Conservation (phyloP, 1,140 invertebrate genomes). For the Carcinoscorpius rotundicauda region DNA sequence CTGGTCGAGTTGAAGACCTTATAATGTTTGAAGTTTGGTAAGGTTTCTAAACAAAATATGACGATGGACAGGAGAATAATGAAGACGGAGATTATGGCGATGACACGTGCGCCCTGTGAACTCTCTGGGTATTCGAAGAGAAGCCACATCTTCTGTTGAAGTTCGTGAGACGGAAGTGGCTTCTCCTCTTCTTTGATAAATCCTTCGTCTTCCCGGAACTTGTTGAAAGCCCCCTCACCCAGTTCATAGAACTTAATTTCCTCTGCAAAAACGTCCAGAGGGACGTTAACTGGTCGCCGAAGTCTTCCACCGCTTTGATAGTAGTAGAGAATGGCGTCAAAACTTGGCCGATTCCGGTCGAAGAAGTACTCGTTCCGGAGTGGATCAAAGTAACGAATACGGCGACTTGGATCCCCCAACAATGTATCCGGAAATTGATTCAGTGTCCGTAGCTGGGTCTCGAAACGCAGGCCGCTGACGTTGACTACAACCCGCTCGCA, state of each 20-base stretch:
- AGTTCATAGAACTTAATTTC: conserved; percentile 99
- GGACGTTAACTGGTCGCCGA: conserved; percentile 92
- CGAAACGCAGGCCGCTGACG: conserved; percentile 95
- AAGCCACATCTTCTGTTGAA: conserved; percentile 88
- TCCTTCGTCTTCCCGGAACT: conserved; percentile 59
- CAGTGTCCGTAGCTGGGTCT: conserved; percentile 93
- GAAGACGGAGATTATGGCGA: conserved; percentile 98
- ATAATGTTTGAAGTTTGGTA: conserved; percentile 98
- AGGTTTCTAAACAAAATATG: conserved; percentile 98
- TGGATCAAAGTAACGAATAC: conserved; percentile 76
- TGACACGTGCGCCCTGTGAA: conserved; percentile 91
- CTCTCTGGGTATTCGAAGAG: conserved; percentile 99
- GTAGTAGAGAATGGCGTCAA: conserved; percentile 98
- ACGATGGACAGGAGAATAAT: conserved; percentile 98
- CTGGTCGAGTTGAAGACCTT: conserved; percentile 89
- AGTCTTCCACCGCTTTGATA: conserved; percentile 97
- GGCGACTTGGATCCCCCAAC: conserved; percentile 48
- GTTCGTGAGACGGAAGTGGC: conserved; percentile 86
- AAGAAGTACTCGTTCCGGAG: conserved; percentile 99
- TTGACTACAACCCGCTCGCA: conserved; percentile 97
- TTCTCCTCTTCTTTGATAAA: conserved; percentile 68
- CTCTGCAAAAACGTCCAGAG: conserved; percentile 93
- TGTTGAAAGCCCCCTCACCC: conserved; percentile 92
- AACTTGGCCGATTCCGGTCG: conserved; percentile 95
- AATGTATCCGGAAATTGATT: conserved; percentile 98